A percentile compares a stretch with the other conserved stretches of the same genome.
Evolutionary conservation across 2,888 invertebrate genomes (phyloP).

Genomic region (Oligia strigilis): DNA sequence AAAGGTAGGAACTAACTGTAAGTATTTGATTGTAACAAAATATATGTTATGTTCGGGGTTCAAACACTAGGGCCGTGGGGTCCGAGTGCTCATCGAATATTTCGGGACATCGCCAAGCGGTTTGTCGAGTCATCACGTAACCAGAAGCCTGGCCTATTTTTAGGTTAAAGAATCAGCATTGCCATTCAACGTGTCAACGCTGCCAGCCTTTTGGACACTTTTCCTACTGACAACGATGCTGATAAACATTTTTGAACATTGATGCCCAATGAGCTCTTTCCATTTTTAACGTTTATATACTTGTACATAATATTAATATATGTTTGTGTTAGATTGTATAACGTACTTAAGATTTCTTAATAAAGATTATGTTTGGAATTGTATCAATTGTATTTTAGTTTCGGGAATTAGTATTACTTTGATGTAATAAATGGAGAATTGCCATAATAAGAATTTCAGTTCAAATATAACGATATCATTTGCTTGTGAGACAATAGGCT

Average conservation of each 20-base stretch:
- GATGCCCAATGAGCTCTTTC: too few relatives aligned
- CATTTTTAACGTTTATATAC: background rate
- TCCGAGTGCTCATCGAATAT: too few relatives aligned
- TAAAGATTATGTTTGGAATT: background rate
- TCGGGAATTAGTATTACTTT: background rate
- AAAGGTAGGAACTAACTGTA: slow-evolving; percentile 27
- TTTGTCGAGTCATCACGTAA: too few relatives aligned
- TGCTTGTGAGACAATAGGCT: background rate
- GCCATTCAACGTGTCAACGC: too few relatives aligned
- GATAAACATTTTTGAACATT: too few relatives aligned
- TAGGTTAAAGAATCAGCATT: too few relatives aligned
- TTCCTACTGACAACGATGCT: too few relatives aligned
- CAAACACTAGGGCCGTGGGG: too few relatives aligned
- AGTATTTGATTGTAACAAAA: slow-evolving; percentile 4
- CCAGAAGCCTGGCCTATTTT: too few relatives aligned
- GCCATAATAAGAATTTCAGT: background rate
- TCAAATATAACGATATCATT: background rate
- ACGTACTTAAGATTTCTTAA: background rate
- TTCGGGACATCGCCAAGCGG: too few relatives aligned
- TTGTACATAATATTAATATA: background rate
- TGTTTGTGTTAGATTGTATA: background rate
- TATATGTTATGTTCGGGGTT: background rate
- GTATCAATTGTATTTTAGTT: background rate
- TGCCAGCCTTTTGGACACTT: too few relatives aligned
- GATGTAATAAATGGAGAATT: background rate